Conservation (phyloP, 2,888 invertebrate genomes). For the Alentia gelatinosa region DNA sequence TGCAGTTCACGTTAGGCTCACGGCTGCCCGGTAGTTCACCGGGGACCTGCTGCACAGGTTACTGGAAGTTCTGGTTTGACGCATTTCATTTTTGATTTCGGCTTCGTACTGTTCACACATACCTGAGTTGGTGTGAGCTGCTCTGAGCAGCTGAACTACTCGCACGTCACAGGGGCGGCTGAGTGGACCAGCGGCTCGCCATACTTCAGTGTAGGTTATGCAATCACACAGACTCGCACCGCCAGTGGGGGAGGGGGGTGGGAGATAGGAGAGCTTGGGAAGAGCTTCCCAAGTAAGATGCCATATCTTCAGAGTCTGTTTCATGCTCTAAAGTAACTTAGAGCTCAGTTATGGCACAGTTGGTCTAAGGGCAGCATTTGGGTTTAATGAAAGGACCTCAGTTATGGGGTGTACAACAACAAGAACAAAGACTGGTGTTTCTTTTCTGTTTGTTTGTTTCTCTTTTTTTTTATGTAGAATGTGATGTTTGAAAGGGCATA, state of each 20-base stretch:
- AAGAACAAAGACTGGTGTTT: constrained; percentile 12
- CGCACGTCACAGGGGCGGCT: too few species aligned
- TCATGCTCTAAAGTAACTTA: background rate
- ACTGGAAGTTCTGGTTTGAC: too few species aligned
- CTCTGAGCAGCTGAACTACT: too few species aligned
- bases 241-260: background rate
- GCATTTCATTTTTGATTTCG: too few species aligned
- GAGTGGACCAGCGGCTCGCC: too few species aligned
- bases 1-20: too few species aligned
- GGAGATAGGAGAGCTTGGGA: background rate
- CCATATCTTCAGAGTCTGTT: background rate
- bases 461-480: constrained; percentile 27
- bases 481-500: constrained; percentile 52
- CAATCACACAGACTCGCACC: background rate
- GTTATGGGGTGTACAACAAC: background rate
- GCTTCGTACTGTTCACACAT: too few species aligned
- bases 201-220: background rate
- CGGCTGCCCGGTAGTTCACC: too few species aligned
- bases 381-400: constrained; percentile 32
- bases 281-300: background rate
- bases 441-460: background rate
- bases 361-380: constrained; percentile 49
- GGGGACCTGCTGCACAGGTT: too few species aligned
- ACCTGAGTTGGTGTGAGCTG: too few species aligned
- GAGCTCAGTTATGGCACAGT: background rate